Evolutionary conservation across 1,140 invertebrate genomes (phyloP), one percentile per base, ranked within the genome.

Genomic region (Streblospio benedicti): DNA sequence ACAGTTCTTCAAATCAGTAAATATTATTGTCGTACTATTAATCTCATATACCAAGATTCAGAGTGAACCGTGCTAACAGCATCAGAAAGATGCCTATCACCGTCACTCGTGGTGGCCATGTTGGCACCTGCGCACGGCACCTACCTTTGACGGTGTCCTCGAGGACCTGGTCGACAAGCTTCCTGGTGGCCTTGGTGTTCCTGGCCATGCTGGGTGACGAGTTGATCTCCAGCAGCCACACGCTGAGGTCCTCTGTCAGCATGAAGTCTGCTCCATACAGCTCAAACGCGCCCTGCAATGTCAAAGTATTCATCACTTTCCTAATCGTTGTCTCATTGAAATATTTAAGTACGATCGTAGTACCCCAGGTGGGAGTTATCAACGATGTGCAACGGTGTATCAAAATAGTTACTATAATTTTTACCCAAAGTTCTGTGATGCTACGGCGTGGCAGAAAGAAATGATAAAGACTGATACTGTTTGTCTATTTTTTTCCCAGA

Each of bases 181-280:
- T 77, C 0, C 89, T 85, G 0, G 92, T 96, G 0, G 95, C 89
- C 60, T 85, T 88, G 0, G 91, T 94, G 1, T 87, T 91, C 9
- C 87, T 83, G 32, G 89, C 89, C 81, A 97, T 85, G 69, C 91
- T 90, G 0, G 92, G 92, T 76, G 89, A 90, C 5, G 89, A 92
- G 73, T 96, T 95, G 61, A 97, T 95, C 75, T 97, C 93, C 63
- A 97, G 89, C 0, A 95, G 78, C 90, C 91, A 94, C 0, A 91
- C 90, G 51, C 85, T 85, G 65, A 89, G 89, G 73, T 94, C 89
- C 60, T 93, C 89, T 56, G 87, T 87, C 9, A 85, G 67, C 87
- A 95, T 93, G 72, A 94, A 95, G 78, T 95, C 92, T 1, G 91
- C 91, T 41, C 92, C 92, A 67, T 92, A 95, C 3, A 95, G 76